Evolutionary conservation across 2,888 invertebrate genomes (phyloP).

Genomic region (Aphodius granarius): DNA sequence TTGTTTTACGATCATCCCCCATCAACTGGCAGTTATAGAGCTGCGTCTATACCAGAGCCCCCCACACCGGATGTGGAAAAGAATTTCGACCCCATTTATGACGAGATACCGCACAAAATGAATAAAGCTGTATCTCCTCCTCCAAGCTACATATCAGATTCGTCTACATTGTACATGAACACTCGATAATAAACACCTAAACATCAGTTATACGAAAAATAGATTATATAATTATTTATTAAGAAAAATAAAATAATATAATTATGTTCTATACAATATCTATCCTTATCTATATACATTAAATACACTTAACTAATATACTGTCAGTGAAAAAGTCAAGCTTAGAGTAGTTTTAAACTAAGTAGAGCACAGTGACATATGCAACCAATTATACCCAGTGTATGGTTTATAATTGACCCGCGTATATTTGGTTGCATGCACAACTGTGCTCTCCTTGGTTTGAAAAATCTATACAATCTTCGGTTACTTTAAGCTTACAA

Average conservation of each 20-base stretch:
- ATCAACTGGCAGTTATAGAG: slow-evolving; percentile 48
- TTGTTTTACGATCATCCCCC: slow-evolving; percentile 65
- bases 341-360: too few species aligned
- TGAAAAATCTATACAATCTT: background rate
- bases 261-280: too few species aligned
- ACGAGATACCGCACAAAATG: slow-evolving; percentile 61
- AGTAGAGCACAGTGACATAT: too few species aligned
- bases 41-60: slow-evolving; percentile 49
- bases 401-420: too few species aligned
- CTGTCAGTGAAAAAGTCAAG: background rate
- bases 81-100: slow-evolving; percentile 65
- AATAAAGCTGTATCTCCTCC: background rate
- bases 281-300: background rate
- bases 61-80: slow-evolving; percentile 38
- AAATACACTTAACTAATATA: background rate
- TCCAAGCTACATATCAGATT: slow-evolving; percentile 12
- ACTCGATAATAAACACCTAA: slow-evolving; percentile 8
- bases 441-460: too few species aligned
- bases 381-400: too few species aligned
- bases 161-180: slow-evolving; percentile 23
- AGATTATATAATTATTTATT: background rate
- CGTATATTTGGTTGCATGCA: too few species aligned
- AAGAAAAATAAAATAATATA: background rate
- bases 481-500: too few species aligned
- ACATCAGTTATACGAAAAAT: background rate